Base-by-base conservation (phyloP, 2,797 vertebrate genomes). In the Columba guinea region DNA sequence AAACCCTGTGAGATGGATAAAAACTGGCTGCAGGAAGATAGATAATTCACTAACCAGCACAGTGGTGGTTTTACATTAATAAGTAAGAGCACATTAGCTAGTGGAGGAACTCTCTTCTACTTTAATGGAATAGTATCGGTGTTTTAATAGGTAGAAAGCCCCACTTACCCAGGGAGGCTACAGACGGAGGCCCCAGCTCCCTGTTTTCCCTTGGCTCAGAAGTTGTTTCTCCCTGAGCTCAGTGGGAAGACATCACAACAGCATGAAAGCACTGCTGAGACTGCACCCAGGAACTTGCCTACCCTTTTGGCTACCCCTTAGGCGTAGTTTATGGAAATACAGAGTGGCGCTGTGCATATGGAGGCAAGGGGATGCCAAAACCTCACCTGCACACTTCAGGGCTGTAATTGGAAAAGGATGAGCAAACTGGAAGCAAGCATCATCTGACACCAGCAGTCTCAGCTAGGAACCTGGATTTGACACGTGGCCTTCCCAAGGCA, bases 1-100 rank as follows among this genome's bases (percentile, higher is more conserved):
- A 87, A 65, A 9, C 20, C 60, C 77, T 23, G 9, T 51, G 87
- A 89, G 74, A 89, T 5, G 0, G 73, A 91, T 73, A 56, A 84
- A 69, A 65, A 11, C 41, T 56, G 32, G 37, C 58, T 86, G 32
- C 60, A 80, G 92, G 87, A 80, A 92, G 84, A 68, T 0, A 49
- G 63, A 58, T 81, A 84, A 83, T 85, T 88, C 56, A 83, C 87
- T 80, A 69, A 80, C 67, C 53, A 84, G 44, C 3, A 8, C 0
- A 0, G 28, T 58, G 30, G 63, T 68, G 68, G 16, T 60, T 90
- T 73, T 53, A 62, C 84, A 90, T 96, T 27, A 96, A 94, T 94
- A 94, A 96, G 51, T 96, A 92, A 95, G 81, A 84, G 26, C 60
- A 65, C 60, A 89, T 92, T 90, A 95, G 52, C 52, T 65, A 30